A percentile compares a stretch with the other conserved stretches of the same genome.
phyloP scores from a whole-genome alignment of 2,797 vertebrate genomes.

The Gouania willdenowi region DNA sequence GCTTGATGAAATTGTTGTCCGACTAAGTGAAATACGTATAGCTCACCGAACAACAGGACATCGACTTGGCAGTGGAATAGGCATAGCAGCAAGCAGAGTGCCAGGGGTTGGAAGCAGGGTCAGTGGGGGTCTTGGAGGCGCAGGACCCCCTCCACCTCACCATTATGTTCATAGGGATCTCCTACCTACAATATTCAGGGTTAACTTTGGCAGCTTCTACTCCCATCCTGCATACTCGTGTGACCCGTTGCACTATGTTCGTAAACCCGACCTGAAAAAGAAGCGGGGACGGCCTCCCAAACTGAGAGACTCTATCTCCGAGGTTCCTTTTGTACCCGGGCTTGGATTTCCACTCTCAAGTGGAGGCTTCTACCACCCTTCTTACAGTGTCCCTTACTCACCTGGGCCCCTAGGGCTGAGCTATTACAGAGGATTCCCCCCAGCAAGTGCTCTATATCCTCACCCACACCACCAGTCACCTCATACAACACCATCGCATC shows the following conservation, averaged over 20 bases:
- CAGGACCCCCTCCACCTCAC: conserved; percentile 78
- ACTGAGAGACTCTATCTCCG: conserved; percentile 93
- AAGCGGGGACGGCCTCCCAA: conserved; percentile 95
- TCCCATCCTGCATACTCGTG: conserved; percentile 93
- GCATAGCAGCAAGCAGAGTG: conserved; percentile 58
- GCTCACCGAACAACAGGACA: conserved; percentile 85
- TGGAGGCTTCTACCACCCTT: conserved; percentile 92
- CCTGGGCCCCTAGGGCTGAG: conserved; percentile 91
- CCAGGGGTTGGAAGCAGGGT: conserved; percentile 58
- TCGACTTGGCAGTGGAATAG: conserved; percentile 69
- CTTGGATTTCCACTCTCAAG: conserved; percentile 88
- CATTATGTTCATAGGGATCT: conserved; percentile 93
- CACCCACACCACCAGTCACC: conserved; percentile 82
- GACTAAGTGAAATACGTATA: conserved; percentile 89
- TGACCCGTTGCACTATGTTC: conserved; percentile 96
- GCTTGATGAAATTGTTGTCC: conserved; percentile 88
- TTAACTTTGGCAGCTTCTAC: conserved; percentile 97
- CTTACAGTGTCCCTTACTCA: conserved; percentile 94
- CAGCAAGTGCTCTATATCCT: conserved; percentile 88
- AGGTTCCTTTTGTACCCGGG: conserved; percentile 94
- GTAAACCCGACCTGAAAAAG: conserved; percentile 96
- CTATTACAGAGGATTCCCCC: conserved; percentile 92
- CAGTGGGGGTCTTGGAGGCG: conserved; percentile 53
- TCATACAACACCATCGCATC: conserved; percentile 73
- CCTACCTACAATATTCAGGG: conserved; percentile 95